Percentiles rank a stretch among this genome's conserved stretches.
These are phyloP conservation scores for Anguilla japonica DNA, from an alignment of 2,113 vertebrate species.

Conservation along the genomic window DNA sequence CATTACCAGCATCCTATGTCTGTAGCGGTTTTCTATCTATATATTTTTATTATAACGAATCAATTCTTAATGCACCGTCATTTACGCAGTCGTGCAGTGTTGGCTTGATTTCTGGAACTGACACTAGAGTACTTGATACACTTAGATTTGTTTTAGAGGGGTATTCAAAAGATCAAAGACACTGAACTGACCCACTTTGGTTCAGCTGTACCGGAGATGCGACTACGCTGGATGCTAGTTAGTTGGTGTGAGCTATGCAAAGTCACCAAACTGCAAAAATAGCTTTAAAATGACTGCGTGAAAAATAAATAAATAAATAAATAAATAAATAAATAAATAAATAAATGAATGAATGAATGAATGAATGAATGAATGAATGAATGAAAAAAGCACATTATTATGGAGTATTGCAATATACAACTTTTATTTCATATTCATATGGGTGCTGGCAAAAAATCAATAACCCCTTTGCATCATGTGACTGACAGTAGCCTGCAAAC, in stretches of 20 bases:
- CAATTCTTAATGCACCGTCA: background rate
- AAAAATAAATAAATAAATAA: background rate
- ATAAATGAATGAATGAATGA: background rate
- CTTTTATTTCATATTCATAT: no score
- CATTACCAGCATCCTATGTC: background rate
- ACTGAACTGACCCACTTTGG: background rate
- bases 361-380: no score
- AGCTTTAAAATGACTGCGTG: background rate
- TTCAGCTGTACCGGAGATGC: background rate
- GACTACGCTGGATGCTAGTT: background rate
- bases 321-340: background rate
- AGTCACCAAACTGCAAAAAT: background rate
- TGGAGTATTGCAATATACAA: no score
- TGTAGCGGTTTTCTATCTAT: background rate
- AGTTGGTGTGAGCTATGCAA: background rate
- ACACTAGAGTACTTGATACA: background rate
- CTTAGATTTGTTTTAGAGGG: background rate
- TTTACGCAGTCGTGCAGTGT: background rate
- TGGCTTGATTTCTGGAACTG: background rate
- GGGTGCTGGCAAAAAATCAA: background rate
- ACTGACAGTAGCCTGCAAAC: no score
- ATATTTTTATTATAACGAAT: conserved; percentile 10
- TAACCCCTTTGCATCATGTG: background rate
- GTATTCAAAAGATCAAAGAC: background rate
- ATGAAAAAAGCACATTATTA: background rate